These are phyloP conservation scores for Clarias laeviceps DNA, from an alignment of 2,797 vertebrate species.

Conservation along the genomic window DNA sequence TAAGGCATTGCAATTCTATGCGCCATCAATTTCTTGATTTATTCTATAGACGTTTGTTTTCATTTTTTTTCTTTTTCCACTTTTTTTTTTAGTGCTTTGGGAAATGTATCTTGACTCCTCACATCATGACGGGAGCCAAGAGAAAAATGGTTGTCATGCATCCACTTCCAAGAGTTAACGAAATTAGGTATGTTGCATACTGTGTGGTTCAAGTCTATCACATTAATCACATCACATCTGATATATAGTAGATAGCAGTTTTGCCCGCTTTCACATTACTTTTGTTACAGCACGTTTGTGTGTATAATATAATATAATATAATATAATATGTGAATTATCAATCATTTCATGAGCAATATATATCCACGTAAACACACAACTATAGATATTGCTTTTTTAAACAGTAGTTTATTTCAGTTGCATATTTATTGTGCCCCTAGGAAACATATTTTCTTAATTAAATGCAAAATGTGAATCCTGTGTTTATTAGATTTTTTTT, in stretches of 20 bases:
- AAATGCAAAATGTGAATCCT: no score
- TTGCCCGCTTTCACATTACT: no score
- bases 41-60: neutral
- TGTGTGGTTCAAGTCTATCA: neutral
- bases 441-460: no score
- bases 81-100: conserved; percentile 84
- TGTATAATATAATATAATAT: no score
- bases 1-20: conserved; percentile 65
- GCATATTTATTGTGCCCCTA: neutral
- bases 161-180: conserved; percentile 92
- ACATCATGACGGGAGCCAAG: conserved; percentile 97
- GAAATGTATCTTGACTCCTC: conserved; percentile 94
- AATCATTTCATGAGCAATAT: neutral
- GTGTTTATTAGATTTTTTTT: no score
- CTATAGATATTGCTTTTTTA: no score
- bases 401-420: neutral
- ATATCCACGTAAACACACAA: neutral
- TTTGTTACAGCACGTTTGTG: no score
- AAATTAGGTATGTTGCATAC: conserved; percentile 83
- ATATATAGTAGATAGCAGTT: neutral
- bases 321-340: no score
- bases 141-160: conserved; percentile 99
- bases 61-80: neutral
- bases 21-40: neutral
- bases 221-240: neutral